Evolutionary conservation across 2,888 invertebrate genomes (phyloP).

Genomic region (Siphonodentalium dalli): DNA sequence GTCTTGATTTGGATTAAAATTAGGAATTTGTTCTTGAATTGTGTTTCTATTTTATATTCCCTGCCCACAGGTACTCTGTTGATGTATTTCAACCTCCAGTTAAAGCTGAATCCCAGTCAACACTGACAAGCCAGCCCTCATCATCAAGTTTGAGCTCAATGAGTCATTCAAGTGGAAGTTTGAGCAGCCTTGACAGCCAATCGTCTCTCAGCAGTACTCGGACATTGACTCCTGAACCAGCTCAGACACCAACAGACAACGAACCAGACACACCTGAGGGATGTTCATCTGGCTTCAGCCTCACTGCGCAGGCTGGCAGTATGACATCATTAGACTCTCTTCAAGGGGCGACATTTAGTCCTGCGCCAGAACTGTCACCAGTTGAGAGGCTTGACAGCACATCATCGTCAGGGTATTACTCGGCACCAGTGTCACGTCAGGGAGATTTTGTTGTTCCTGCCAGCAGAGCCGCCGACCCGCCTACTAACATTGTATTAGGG

Average conservation of each 20-base stretch:
- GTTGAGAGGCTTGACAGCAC: too few relatives aligned
- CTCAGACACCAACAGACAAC: slow-evolving; percentile 18
- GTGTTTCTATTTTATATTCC: neutral
- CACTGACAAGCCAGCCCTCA: slow-evolving; percentile 35
- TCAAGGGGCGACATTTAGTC: neutral
- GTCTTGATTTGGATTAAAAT: too few relatives aligned
- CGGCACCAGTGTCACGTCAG: slow-evolving; percentile 3
- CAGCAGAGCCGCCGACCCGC: slow-evolving; percentile 1
- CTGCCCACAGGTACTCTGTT: slow-evolving; percentile 60
- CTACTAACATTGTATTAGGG: slow-evolving; percentile 36
- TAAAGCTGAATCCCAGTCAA: slow-evolving; percentile 34
- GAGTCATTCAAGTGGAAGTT: slow-evolving; percentile 54
- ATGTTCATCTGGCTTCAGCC: slow-evolving; percentile 2
- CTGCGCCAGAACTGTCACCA: neutral
- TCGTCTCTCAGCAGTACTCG: slow-evolving; percentile 54
- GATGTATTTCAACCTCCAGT: slow-evolving; percentile 66
- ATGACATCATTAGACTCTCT: neutral
- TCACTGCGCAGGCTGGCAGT: slow-evolving; percentile 11
- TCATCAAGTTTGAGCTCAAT: slow-evolving; percentile 43
- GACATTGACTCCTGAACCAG: slow-evolving; percentile 49
- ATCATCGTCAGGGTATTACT: too few relatives aligned
- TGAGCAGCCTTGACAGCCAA: slow-evolving; percentile 54
- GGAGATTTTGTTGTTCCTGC: neutral
- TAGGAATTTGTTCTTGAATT: too few relatives aligned
- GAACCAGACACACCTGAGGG: slow-evolving; percentile 13